Percentiles rank a stretch among this genome's conserved stretches.
These are phyloP conservation scores for Cettia cetti DNA, from an alignment of 2,113 vertebrate genomes.

Conservation along the genomic window DNA sequence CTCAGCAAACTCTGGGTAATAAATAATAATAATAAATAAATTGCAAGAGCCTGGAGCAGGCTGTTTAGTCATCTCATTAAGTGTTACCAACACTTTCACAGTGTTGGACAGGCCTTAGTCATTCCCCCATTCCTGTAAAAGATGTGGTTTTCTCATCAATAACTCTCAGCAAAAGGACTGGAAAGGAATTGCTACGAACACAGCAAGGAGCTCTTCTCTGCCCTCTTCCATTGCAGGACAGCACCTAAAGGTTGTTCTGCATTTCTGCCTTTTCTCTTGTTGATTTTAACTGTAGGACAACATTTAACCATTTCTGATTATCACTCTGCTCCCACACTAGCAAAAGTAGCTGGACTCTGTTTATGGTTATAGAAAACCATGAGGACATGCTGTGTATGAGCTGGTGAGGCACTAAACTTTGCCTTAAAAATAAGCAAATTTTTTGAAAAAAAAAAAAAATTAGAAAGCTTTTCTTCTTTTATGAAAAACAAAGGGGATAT, in stretches of 20 bases:
- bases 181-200: not conserved
- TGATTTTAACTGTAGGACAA: not conserved
- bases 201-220: not conserved
- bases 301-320: not conserved
- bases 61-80: constrained; percentile 60
- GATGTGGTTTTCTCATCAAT: constrained; percentile 39
- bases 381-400: not conserved
- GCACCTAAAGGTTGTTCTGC: not conserved
- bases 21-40: constrained; percentile 57
- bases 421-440: not conserved
- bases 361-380: not conserved
- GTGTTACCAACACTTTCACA: constrained; percentile 48
- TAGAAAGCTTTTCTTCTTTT: not conserved
- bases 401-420: not conserved
- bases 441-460: not conserved
- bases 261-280: not conserved
- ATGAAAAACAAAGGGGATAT: not conserved
- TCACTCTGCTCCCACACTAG: not conserved
- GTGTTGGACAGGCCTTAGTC: constrained; percentile 10
- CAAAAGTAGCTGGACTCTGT: not conserved
- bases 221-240: not conserved
- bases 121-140: constrained; percentile 15
- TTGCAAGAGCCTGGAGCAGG: not conserved
- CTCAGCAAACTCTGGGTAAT: constrained; percentile 35
- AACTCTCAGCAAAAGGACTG: not conserved